phyloP scores from a whole-genome alignment of 2,797 vertebrate genomes.

The Mormyrops attenuatus region DNA sequence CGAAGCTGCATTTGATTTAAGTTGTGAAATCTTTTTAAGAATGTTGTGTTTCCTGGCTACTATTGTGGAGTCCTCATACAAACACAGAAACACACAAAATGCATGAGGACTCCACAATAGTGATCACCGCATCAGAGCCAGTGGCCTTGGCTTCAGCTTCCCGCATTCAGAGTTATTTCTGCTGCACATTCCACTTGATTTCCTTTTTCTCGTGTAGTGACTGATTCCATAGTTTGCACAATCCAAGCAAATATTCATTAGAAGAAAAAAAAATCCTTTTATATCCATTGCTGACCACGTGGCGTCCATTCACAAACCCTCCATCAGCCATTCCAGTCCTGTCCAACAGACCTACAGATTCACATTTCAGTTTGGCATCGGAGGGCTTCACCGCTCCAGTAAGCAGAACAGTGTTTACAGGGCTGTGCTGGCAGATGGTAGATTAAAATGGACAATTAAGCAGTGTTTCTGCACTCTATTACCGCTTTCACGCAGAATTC shows the following conservation, averaged over 20 bases:
- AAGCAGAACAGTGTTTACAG: conserved; percentile 47
- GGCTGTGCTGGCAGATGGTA: conserved; percentile 60
- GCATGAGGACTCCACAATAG: too few relatives aligned
- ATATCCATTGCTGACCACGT: background rate
- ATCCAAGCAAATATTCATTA: background rate
- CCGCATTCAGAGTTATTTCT: background rate
- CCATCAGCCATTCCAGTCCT: too few relatives aligned
- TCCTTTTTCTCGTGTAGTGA: background rate
- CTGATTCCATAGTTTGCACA: background rate
- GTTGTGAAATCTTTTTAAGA: background rate
- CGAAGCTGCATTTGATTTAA: background rate
- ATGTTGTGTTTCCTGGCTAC: background rate
- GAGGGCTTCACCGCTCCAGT: conserved; percentile 47
- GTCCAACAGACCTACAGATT: conserved; percentile 35
- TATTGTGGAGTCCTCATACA: background rate
- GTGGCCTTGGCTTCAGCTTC: background rate
- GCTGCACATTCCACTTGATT: background rate
- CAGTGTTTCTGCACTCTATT: conserved; percentile 14
- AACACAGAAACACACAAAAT: too few relatives aligned
- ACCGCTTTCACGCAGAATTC: conserved; percentile 4
- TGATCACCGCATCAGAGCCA: background rate
- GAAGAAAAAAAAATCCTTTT: background rate
- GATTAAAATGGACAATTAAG: conserved; percentile 3
- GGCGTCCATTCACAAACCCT: background rate
- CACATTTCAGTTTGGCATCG: conserved; percentile 30